Conservation (phyloP, 2,888 invertebrate species). For the Hypomecis atomaria region DNA sequence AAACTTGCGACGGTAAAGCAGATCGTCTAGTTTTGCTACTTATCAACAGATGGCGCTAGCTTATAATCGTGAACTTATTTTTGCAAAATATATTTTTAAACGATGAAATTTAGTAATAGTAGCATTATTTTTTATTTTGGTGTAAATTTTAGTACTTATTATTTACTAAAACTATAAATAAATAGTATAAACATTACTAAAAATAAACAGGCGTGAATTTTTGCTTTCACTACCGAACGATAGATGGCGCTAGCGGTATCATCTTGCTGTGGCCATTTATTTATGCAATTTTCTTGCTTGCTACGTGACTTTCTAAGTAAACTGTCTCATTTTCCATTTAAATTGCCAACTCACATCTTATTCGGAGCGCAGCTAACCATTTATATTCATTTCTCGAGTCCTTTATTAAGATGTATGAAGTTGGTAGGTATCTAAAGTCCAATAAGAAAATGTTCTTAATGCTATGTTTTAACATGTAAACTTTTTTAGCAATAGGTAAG, state of each 20-base stretch:
- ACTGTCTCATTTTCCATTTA: slow-evolving; percentile 76
- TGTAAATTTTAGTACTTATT: background rate
- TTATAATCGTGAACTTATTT: no score
- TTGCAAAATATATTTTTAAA: background rate
- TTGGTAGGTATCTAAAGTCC: slow-evolving; percentile 55
- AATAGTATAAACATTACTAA: background rate
- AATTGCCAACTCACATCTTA: slow-evolving; percentile 79
- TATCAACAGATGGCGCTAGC: slow-evolving; percentile 56
- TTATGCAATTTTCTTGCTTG: slow-evolving; percentile 43
- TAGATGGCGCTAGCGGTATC: slow-evolving; percentile 65
- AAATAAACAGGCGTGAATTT: background rate
- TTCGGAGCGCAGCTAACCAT: slow-evolving; percentile 67
- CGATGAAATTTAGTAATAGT: background rate
- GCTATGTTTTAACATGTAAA: slow-evolving; percentile 44
- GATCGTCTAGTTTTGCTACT: slow-evolving; percentile 53
- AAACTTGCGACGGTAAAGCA: slow-evolving; percentile 60
- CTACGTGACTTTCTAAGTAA: slow-evolving; percentile 77
- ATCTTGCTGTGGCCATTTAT: slow-evolving; percentile 6
- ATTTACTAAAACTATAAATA: background rate
- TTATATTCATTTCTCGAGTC: slow-evolving; percentile 73
- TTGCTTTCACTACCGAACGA: background rate
- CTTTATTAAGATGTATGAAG: slow-evolving; percentile 73
- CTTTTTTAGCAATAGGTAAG: background rate
- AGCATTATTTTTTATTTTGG: background rate
- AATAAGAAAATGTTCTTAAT: slow-evolving; percentile 63